Evolutionary conservation across 2,113 vertebrate genomes (phyloP).

Genomic region (Bagarius yarrelli): DNA sequence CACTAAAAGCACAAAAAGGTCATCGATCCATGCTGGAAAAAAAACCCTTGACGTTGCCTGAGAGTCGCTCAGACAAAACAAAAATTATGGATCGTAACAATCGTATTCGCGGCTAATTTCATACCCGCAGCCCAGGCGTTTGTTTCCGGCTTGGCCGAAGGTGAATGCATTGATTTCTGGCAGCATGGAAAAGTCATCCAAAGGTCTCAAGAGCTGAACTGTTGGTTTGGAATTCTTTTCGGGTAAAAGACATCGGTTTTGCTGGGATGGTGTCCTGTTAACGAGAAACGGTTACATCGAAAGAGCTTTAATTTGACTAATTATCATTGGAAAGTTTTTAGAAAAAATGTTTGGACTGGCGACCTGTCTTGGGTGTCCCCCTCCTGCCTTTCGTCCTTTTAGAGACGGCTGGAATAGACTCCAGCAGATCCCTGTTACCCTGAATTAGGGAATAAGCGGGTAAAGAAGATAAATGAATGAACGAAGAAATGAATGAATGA

Average conservation of each 20-base stretch:
- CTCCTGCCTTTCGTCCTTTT: too few species aligned
- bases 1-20: conserved; percentile 32
- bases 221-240: conserved; percentile 25
- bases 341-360: too few species aligned
- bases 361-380: too few species aligned
- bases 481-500: too few species aligned
- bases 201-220: conserved; percentile 9
- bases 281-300: too few species aligned
- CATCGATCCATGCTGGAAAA: conserved; percentile 33
- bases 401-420: too few species aligned
- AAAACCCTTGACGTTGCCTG: neutral
- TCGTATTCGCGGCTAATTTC: conserved; percentile 27
- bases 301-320: too few species aligned
- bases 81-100: conserved; percentile 43
- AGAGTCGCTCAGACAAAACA: conserved; percentile 32
- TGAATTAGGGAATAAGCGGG: too few species aligned
- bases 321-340: too few species aligned
- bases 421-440: too few species aligned
- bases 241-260: neutral
- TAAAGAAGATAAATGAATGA: too few species aligned
- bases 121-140: conserved; percentile 30
- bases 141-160: neutral
- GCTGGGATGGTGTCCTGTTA: neutral
- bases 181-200: conserved; percentile 25
- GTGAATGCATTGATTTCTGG: conserved; percentile 34